Conservation (phyloP, 2,797 vertebrate genomes). For the Helicolenus hilgendorfi region DNA sequence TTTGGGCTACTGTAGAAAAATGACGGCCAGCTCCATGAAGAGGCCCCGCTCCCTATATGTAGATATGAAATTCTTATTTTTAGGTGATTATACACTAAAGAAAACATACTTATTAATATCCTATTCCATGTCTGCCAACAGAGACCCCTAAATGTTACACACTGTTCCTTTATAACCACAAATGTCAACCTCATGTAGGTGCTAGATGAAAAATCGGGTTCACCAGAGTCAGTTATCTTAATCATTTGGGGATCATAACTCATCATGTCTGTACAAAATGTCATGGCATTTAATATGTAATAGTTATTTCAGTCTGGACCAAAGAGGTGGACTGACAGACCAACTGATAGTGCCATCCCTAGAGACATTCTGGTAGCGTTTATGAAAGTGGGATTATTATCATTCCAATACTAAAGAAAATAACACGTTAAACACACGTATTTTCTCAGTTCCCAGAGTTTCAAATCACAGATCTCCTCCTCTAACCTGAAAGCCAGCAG, state of each 20-base stretch:
- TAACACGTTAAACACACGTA: not conserved
- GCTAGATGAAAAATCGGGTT: not conserved
- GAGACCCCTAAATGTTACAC: too few species aligned
- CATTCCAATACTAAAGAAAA: not conserved
- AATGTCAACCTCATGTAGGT: not conserved
- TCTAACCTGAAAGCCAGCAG: not conserved
- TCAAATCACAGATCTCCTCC: not conserved
- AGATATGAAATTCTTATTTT: too few species aligned
- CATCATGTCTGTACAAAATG: not conserved
- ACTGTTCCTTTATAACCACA: not conserved
- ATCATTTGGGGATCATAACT: not conserved
- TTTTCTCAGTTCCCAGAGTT: not conserved
- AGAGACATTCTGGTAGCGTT: not conserved
- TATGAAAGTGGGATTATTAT: not conserved
- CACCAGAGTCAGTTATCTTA: not conserved
- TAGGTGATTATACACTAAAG: too few species aligned
- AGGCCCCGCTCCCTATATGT: too few species aligned
- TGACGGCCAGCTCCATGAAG: too few species aligned
- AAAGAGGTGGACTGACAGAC: not conserved
- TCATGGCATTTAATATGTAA: not conserved
- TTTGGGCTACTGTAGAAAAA: too few species aligned
- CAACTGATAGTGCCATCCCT: not conserved
- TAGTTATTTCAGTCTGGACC: not conserved
- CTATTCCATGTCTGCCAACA: too few species aligned
- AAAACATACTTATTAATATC: too few species aligned